A percentile compares a stretch with the other conserved stretches of the same genome.
These are phyloP conservation scores for Bibio marci DNA, from an alignment of 2,888 invertebrate genomes.

Conservation along the genomic window DNA sequence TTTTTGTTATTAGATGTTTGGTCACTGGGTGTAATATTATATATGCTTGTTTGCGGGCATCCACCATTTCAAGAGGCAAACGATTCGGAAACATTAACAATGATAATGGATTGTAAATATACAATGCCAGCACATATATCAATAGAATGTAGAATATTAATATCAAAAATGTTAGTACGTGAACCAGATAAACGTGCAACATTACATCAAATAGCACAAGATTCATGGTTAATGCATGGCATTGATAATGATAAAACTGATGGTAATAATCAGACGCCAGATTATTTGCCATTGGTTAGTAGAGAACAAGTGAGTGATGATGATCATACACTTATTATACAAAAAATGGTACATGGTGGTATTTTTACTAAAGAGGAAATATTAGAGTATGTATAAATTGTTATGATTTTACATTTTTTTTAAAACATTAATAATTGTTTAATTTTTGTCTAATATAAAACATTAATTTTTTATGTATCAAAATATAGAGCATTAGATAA, in stretches of 20 bases:
- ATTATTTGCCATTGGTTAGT: constrained; percentile 67
- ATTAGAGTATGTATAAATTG: constrained; percentile 46
- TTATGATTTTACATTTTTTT: not conserved
- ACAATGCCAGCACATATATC: constrained; percentile 80
- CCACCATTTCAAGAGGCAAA: constrained; percentile 98
- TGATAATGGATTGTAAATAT: constrained; percentile 99
- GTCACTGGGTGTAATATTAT: constrained; percentile 96
- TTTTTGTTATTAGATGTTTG: constrained; percentile 58
- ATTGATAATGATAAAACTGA: constrained; percentile 58
- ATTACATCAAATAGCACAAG: constrained; percentile 70
- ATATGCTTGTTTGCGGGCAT: constrained; percentile 95
- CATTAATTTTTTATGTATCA: not conserved
- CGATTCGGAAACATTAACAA: constrained; percentile 96
- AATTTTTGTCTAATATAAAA: constrained; percentile 2
- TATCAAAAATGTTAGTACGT: constrained; percentile 81
- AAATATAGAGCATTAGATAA: constrained; percentile 64
- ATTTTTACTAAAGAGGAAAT: constrained; percentile 92
- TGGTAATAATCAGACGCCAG: constrained; percentile 35
- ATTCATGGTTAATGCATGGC: constrained; percentile 61
- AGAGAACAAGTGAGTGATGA: constrained; percentile 81
- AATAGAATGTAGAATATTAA: constrained; percentile 71
- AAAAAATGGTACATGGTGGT: constrained; percentile 90
- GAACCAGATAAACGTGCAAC: constrained; percentile 84
- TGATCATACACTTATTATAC: constrained; percentile 79
- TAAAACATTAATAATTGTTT: constrained; percentile 1